Evolutionary conservation across 2,888 invertebrate species (phyloP).

Genomic region (Hetaerina titia): DNA sequence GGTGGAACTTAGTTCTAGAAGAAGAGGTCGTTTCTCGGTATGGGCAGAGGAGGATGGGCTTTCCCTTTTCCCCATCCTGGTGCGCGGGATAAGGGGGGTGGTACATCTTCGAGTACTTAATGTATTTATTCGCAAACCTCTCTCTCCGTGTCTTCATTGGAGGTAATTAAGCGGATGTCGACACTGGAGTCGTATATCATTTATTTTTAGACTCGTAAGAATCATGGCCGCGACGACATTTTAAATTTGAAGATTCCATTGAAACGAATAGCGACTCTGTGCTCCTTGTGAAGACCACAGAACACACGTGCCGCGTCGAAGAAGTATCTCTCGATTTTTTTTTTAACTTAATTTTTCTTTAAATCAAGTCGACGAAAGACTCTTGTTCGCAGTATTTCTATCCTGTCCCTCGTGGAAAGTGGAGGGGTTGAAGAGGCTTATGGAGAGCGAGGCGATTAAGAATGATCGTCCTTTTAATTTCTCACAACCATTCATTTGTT

Average conservation of each 20-base stretch:
- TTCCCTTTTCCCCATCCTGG: neutral
- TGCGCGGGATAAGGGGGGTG: neutral
- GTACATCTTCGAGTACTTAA: neutral
- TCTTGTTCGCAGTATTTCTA: neutral
- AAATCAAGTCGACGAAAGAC: too few relatives aligned
- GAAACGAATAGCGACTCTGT: neutral
- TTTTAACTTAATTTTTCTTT: too few relatives aligned
- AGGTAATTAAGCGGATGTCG: constrained; percentile 39
- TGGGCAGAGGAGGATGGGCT: neutral
- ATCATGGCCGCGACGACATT: constrained; percentile 14
- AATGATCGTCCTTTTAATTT: constrained; percentile 13
- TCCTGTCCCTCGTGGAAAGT: neutral
- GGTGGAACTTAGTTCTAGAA: constrained; percentile 44
- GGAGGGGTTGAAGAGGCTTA: neutral
- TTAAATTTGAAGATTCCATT: constrained; percentile 57
- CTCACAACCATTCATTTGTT: neutral
- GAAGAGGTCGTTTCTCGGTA: neutral
- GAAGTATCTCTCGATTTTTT: too few relatives aligned
- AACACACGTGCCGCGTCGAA: neutral
- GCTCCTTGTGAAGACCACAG: too few relatives aligned
- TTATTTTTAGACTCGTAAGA: neutral
- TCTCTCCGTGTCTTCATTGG: neutral
- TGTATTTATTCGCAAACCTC: constrained; percentile 42
- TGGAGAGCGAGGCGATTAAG: neutral
- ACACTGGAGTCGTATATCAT: neutral